A percentile compares a stretch with the other conserved stretches of the same genome.
Evolutionary conservation across 2,113 vertebrate genomes (phyloP).

Genomic region (Puntigrus tetrazona): DNA sequence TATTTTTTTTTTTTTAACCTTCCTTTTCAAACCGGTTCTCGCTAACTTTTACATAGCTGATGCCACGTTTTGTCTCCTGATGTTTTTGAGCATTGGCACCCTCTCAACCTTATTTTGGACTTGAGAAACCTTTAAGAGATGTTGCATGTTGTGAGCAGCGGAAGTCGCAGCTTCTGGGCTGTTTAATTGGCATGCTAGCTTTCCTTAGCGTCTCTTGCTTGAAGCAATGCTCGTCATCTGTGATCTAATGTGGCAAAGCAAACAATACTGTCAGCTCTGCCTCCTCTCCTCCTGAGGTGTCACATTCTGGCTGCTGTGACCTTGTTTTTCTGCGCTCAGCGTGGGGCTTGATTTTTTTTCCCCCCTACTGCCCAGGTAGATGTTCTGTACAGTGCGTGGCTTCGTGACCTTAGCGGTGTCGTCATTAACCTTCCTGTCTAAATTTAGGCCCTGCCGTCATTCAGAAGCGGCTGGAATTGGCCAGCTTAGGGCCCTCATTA

Average conservation of each 20-base stretch:
- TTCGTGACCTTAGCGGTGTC: conserved; percentile 58
- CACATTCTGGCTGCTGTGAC: conserved; percentile 66
- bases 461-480: conserved; percentile 59
- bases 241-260: conserved; percentile 79
- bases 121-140: conserved; percentile 50
- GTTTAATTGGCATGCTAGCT: conserved; percentile 78
- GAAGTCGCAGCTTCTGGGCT: conserved; percentile 73
- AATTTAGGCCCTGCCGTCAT: conserved; percentile 68
- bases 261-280: conserved; percentile 66
- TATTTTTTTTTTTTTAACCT: background rate
- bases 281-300: conserved; percentile 57
- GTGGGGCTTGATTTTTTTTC: conserved; percentile 42
- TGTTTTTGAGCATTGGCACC: conserved; percentile 52
- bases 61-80: conserved; percentile 52
- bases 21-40: conserved; percentile 2
- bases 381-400: background rate
- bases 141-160: conserved; percentile 59
- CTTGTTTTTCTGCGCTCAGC: conserved; percentile 66
- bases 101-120: conserved; percentile 57
- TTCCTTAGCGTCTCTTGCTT: conserved; percentile 78
- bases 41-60: conserved; percentile 1
- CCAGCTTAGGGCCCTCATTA: conserved; percentile 53
- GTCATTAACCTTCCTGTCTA: conserved; percentile 77
- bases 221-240: conserved; percentile 77
- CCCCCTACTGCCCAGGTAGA: conserved; percentile 48